phyloP scores from a whole-genome alignment of 2,888 invertebrate species.

The Cactoblastis cactorum region DNA sequence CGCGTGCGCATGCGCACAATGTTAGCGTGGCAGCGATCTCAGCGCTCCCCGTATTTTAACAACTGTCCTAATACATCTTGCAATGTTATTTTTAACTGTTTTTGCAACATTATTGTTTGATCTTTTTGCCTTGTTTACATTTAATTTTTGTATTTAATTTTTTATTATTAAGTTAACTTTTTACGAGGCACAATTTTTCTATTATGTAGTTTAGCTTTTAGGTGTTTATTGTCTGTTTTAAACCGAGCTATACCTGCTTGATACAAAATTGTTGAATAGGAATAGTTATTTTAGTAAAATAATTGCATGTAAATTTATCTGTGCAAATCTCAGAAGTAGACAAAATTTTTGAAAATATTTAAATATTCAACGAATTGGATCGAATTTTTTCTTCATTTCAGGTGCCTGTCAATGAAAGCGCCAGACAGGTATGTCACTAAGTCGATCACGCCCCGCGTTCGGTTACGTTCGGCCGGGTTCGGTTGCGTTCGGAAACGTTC shows the following conservation, averaged over 20 bases:
- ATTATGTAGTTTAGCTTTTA: constrained; percentile 26
- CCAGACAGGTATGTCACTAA: constrained; percentile 84
- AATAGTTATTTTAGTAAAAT: not conserved
- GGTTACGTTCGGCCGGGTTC: constrained; percentile 71
- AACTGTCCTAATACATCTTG: constrained; percentile 80
- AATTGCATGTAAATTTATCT: constrained; percentile 78
- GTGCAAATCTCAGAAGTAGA: constrained; percentile 49
- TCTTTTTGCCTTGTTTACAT: constrained; percentile 70
- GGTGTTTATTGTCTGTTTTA: too few species aligned
- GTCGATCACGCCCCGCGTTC: constrained; percentile 65
- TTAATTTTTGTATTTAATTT: constrained; percentile 66
- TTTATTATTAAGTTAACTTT: constrained; percentile 28
- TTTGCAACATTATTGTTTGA: constrained; percentile 74
- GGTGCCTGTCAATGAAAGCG: constrained; percentile 87
- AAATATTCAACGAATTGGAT: constrained; percentile 82
- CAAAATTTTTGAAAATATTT: constrained; percentile 64
- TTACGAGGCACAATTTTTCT: constrained; percentile 24
- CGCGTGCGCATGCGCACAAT: constrained; percentile 61
- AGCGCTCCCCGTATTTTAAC: constrained; percentile 78
- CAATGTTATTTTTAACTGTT: constrained; percentile 79
- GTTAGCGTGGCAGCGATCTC: constrained; percentile 59
- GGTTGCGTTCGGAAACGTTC: constrained; percentile 68
- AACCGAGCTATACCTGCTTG: too few species aligned
- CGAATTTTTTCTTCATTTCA: constrained; percentile 84
- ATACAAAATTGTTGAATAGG: too few species aligned